These are phyloP conservation scores for Melanotaenia trifasciata DNA, from an alignment of 2,797 vertebrate species.

Conservation along the genomic window DNA sequence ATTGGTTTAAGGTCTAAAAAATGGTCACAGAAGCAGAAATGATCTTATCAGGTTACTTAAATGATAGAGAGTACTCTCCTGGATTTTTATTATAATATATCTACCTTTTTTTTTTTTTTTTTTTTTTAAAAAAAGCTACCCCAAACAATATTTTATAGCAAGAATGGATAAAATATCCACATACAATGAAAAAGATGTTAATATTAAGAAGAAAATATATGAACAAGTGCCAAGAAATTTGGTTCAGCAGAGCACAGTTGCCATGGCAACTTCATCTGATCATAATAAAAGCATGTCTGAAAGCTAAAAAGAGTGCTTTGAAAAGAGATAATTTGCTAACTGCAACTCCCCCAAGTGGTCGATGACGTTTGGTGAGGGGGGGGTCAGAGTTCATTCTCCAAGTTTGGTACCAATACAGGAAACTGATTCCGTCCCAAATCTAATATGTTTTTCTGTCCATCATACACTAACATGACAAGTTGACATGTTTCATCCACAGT, in stretches of 20 bases:
- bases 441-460: background rate
- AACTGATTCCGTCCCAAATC: background rate
- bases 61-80: no score
- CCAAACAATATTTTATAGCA: background rate
- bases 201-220: background rate
- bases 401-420: background rate
- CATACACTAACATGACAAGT: background rate
- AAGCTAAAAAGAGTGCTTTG: background rate
- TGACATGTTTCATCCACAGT: background rate
- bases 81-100: background rate
- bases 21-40: slow-evolving; percentile 3
- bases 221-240: background rate
- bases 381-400: background rate
- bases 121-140: background rate
- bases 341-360: background rate
- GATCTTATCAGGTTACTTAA: no score
- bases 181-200: background rate
- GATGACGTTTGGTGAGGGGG: background rate
- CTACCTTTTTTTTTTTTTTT: background rate
- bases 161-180: background rate
- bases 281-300: slow-evolving; percentile 5
- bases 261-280: slow-evolving; percentile 19
- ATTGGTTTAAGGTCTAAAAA: slow-evolving; percentile 40
- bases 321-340: background rate
- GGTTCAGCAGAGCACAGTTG: slow-evolving; percentile 8